Evolutionary conservation across 2,113 vertebrate species (phyloP), one percentile per base, ranked within the genome.

Genomic region (Opisthocomus hoazin): DNA sequence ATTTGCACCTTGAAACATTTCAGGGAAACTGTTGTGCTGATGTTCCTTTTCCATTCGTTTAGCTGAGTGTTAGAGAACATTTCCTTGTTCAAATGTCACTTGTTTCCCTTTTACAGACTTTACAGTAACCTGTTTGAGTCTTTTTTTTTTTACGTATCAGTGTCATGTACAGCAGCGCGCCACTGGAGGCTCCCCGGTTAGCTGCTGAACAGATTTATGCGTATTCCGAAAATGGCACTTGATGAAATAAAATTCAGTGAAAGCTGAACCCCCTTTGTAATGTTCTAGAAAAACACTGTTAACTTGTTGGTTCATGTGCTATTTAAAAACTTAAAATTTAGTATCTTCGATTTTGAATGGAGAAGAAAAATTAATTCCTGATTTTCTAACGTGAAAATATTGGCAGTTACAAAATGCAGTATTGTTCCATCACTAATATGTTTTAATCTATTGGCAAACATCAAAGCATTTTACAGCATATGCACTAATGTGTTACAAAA

Each of bases 1-100:
- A 93, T 97, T 96, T 97, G 95, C 97, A 97, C 95, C 97, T 96
- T 90, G 93, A 95, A 91, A 90, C 86, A 90, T 95, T 98, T 99
- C 98, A 98, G 98, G 98, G 98, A 98, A 97, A 95, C 61, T 94
- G 78, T 70, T 75, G 96, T 93, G 76, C 96, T 87, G 89, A 73
- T 97, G 87, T 93, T 98, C 60, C 84, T 97, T 96, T 92, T 77
- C 58, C 9, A 56, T 95, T 87, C 13, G 1, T 94, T 95, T 68
- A 73, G 68, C 30, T 66, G 51, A 48, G 36, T 77, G 65, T 93
- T 92, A 81, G 87, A 56, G 92, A 48, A 77, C 50, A 73, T 83
- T 93, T 96, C 58, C 60, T 63, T 93, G 78, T 94, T 96, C 75
- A 92, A 69, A 17, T 70, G 58, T 68, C 11, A 9, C 37, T 76